These are phyloP conservation scores for Siniperca undulata DNA, from an alignment of 2,797 vertebrate species.

Conservation along the genomic window DNA sequence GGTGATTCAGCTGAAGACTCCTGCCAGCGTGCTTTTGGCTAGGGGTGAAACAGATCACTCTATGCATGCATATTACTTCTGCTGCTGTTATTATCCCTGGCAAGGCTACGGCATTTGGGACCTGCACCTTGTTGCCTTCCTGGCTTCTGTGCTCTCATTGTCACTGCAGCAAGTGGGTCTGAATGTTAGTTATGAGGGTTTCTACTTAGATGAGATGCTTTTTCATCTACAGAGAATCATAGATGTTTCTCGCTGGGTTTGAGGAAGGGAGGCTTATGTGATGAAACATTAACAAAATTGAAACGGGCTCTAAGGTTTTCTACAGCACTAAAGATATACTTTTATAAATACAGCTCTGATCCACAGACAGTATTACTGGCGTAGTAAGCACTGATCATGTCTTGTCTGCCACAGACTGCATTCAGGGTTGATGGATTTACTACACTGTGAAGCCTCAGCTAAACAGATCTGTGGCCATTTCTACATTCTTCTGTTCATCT, in stretches of 20 bases:
- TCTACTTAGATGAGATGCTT: slow-evolving; percentile 39
- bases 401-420: slow-evolving; percentile 11
- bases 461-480: slow-evolving; percentile 38
- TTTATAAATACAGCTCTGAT: slow-evolving; percentile 54
- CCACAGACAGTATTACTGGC: slow-evolving; percentile 25
- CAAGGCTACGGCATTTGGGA: slow-evolving; percentile 67
- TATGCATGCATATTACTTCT: slow-evolving; percentile 77
- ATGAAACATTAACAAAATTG: slow-evolving; percentile 65
- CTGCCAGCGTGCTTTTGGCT: slow-evolving; percentile 70
- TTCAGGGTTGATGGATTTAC: slow-evolving; percentile 48
- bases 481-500: slow-evolving; percentile 54
- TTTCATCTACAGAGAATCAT: slow-evolving; percentile 46
- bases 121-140: slow-evolving; percentile 65
- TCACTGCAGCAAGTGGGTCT: slow-evolving; percentile 54
- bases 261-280: slow-evolving; percentile 36
- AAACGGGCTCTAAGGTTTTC: slow-evolving; percentile 50
- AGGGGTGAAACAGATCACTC: slow-evolving; percentile 70
- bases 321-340: slow-evolving; percentile 41
- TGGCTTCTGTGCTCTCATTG: slow-evolving; percentile 66
- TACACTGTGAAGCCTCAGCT: slow-evolving; percentile 24
- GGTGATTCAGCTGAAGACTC: slow-evolving; percentile 73
- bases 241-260: slow-evolving; percentile 31
- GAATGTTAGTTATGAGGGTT: slow-evolving; percentile 37
- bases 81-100: slow-evolving; percentile 75
- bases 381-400: slow-evolving; percentile 22